A percentile compares a stretch with the other conserved stretches of the same genome.
Conservation (phyloP, 2,113 vertebrate species). For the Semnornis frantzii region DNA sequence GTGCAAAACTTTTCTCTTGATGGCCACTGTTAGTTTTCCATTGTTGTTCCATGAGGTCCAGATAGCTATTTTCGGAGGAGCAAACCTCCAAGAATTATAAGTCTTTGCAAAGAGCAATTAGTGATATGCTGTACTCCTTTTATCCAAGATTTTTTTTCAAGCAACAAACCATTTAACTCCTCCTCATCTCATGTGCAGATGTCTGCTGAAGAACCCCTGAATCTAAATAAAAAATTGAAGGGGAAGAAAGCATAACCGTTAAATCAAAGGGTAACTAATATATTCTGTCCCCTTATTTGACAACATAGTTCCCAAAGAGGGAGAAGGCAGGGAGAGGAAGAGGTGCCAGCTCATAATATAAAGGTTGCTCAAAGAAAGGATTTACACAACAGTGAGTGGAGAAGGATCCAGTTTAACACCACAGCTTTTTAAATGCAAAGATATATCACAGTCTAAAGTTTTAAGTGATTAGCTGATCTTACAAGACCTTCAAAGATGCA, state of each 20-base stretch:
- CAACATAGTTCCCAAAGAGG: background rate
- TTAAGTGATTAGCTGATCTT: background rate
- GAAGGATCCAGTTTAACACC: background rate
- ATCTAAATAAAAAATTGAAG: background rate
- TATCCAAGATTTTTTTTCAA: background rate
- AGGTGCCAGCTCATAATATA: background rate
- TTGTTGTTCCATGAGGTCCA: background rate
- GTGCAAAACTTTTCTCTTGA: background rate
- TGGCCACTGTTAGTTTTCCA: background rate
- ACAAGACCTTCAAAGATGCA: background rate
- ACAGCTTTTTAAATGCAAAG: background rate
- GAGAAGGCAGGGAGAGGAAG: rapidly evolving
- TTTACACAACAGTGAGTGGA: background rate
- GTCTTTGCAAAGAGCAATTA: background rate
- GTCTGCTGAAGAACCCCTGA: background rate
- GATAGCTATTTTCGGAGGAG: conserved; percentile 18
- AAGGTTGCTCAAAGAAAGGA: background rate
- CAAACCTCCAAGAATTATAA: background rate
- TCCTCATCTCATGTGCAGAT: background rate
- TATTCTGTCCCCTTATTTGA: background rate
- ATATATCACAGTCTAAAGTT: background rate
- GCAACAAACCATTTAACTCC: background rate
- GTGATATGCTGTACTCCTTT: background rate
- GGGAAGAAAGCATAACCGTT: background rate
- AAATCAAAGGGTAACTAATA: background rate